Conservation (phyloP, 2,797 vertebrate species). For the Nasua narica region DNA sequence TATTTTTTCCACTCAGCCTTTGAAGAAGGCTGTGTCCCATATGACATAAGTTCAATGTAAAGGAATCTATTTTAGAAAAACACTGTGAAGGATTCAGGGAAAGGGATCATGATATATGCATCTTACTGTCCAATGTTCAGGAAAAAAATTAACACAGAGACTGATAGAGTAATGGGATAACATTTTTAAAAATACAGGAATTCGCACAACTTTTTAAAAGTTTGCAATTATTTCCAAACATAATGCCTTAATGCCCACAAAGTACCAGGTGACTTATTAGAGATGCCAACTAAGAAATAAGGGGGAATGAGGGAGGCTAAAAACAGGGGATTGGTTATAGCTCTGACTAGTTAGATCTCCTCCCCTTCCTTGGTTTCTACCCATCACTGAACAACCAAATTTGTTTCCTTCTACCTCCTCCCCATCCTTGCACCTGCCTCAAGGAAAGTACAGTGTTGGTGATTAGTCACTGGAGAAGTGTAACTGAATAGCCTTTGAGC, state of each 20-base stretch:
- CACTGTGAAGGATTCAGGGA: not conserved
- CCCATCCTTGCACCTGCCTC: not conserved
- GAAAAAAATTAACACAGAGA: not conserved
- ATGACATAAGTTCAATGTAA: constrained; percentile 76
- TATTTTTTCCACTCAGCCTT: constrained; percentile 84
- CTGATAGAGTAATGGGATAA: not conserved
- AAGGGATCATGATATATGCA: not conserved
- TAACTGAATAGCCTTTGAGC: not conserved
- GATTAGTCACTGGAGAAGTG: not conserved
- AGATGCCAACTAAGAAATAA: not conserved
- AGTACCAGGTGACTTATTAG: not conserved
- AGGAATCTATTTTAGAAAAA: not conserved
- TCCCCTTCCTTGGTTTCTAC: not conserved
- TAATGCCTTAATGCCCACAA: not conserved
- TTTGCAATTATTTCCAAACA: not conserved
- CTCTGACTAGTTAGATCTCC: not conserved
- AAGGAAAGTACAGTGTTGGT: too few species aligned
- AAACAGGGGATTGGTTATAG: not conserved
- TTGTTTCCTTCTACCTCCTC: not conserved
- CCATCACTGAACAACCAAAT: not conserved
- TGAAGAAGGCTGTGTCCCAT: constrained; percentile 83
- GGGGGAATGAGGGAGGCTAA: not conserved
- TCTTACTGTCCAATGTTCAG: not conserved
- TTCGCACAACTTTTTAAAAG: not conserved
- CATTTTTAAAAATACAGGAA: not conserved